Percentiles rank a stretch among this genome's conserved stretches.
These are phyloP conservation scores for Siniperca undulata DNA, from an alignment of 2,797 vertebrate species.

Conservation along the genomic window DNA sequence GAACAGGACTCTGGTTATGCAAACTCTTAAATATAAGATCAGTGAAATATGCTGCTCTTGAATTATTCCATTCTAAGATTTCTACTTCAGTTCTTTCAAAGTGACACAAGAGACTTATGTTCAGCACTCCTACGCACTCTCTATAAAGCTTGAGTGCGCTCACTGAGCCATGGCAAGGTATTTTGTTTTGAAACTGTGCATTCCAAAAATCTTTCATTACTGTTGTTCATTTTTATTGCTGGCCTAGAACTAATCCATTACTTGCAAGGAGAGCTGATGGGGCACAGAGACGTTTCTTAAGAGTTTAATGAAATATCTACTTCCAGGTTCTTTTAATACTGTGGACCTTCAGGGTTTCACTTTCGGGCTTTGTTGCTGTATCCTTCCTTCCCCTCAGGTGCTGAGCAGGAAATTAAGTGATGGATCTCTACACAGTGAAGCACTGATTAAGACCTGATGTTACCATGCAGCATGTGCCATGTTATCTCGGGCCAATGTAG, in stretches of 20 bases:
- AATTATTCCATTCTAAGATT: constrained; percentile 35
- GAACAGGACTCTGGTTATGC: neutral
- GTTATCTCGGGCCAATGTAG: constrained; percentile 36
- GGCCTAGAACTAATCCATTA: constrained; percentile 41
- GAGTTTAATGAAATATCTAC: constrained; percentile 55
- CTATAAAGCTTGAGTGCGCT: neutral
- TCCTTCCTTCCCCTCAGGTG: constrained; percentile 43
- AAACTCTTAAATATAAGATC: constrained; percentile 23
- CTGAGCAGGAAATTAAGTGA: constrained; percentile 68
- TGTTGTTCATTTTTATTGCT: constrained; percentile 50
- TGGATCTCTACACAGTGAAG: constrained; percentile 46
- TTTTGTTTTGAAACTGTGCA: constrained; percentile 44
- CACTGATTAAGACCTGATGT: constrained; percentile 63
- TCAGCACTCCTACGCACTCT: constrained; percentile 23
- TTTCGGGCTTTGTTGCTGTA: constrained; percentile 34
- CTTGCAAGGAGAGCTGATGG: constrained; percentile 7
- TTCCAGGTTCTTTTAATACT: constrained; percentile 45
- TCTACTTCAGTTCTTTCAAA: constrained; percentile 38
- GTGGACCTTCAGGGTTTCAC: constrained; percentile 31
- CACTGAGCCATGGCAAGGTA: constrained; percentile 12
- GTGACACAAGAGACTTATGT: constrained; percentile 33
- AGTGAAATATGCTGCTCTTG: constrained; percentile 26
- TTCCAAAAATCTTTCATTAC: constrained; percentile 39
- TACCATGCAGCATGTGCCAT: constrained; percentile 10
- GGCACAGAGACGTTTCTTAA: constrained; percentile 20